Conservation (phyloP, 2,797 vertebrate species). For the Phalanger gymnotis region DNA sequence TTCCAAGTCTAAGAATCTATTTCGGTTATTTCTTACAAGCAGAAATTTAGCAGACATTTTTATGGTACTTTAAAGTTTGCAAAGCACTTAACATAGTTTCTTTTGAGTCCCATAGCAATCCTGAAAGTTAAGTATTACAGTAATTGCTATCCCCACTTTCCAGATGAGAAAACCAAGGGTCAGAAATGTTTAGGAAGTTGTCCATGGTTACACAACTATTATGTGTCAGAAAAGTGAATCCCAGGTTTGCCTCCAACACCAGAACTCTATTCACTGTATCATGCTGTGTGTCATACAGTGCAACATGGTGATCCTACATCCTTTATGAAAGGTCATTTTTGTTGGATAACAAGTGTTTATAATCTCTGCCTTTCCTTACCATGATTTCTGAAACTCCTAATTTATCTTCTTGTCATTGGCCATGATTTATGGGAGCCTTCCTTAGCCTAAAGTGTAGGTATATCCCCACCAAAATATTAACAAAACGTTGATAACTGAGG, state of each 20-base stretch:
- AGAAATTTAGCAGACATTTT: no score
- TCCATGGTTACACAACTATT: no score
- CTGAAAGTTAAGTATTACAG: no score
- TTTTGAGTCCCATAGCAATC: no score
- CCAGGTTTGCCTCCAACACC: neutral
- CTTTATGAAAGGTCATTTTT: slow-evolving; percentile 15
- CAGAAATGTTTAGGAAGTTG: no score
- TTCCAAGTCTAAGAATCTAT: no score
- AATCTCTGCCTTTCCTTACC: neutral
- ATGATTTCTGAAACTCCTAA: neutral
- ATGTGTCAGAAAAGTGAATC: neutral
- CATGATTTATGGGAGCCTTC: neutral
- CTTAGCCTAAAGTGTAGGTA: neutral
- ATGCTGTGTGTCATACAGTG: neutral
- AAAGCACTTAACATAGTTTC: no score
- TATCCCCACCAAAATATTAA: slow-evolving; percentile 47
- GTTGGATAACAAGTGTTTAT: slow-evolving; percentile 8
- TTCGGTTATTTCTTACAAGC: no score
- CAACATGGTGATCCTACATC: neutral
- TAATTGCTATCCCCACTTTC: no score
- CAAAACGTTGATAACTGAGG: slow-evolving; percentile 27
- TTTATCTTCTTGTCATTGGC: neutral
- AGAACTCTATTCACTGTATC: neutral
- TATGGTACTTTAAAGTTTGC: no score
- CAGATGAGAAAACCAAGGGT: no score